phyloP scores from a whole-genome alignment of 2,797 vertebrate genomes.

The Apogon talboti region DNA sequence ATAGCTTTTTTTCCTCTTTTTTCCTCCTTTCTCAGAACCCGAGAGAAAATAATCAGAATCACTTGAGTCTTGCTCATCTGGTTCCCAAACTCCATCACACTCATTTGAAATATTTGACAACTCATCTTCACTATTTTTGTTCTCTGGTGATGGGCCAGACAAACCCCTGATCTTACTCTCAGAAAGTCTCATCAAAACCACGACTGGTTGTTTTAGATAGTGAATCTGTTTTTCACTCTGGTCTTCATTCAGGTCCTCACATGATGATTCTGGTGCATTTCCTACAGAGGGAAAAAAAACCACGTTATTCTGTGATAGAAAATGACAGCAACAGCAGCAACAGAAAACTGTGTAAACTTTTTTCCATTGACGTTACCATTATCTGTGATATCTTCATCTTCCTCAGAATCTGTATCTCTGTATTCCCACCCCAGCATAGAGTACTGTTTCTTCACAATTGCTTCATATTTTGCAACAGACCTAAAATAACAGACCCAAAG shows the following conservation, averaged over 20 bases:
- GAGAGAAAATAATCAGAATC: neutral
- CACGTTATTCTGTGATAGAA: neutral
- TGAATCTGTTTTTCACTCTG: rapidly evolving
- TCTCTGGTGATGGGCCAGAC: rapidly evolving
- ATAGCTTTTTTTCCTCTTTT: slow-evolving; percentile 34
- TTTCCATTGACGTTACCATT: slow-evolving; percentile 39
- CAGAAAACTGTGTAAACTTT: neutral
- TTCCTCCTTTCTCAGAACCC: neutral
- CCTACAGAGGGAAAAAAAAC: slow-evolving; percentile 30
- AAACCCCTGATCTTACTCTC: rapidly evolving
- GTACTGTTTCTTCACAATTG: slow-evolving; percentile 70
- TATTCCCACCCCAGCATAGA: slow-evolving; percentile 72
- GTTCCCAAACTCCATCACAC: slow-evolving; percentile 19
- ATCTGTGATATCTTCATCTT: slow-evolving; percentile 1
- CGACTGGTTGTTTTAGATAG: slow-evolving; percentile 12
- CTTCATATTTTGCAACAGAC: slow-evolving; percentile 73
- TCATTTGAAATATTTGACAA: neutral
- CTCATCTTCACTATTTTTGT: rapidly evolving
- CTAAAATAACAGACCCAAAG: slow-evolving; percentile 47
- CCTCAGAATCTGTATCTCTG: slow-evolving; percentile 65
- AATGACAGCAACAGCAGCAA: neutral
- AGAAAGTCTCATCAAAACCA: slow-evolving; percentile 52
- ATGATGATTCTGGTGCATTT: neutral
- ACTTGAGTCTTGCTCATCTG: neutral
- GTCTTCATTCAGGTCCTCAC: neutral